Percentiles rank a stretch among this genome's conserved stretches.
Evolutionary conservation across 2,113 vertebrate species (phyloP).

Genomic region (Pogona vitticeps): DNA sequence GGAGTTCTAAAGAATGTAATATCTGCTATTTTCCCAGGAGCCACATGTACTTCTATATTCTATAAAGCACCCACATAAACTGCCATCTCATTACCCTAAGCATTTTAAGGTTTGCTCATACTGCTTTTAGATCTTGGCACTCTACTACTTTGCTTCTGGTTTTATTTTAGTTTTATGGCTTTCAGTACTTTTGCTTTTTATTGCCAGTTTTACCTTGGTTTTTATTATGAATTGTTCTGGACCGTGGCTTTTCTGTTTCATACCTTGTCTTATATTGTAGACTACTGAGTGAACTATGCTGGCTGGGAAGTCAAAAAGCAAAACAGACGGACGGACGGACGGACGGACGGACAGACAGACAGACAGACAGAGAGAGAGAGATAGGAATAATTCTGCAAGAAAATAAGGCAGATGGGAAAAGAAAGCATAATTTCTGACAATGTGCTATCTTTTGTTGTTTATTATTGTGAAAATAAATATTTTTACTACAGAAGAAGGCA

Average conservation of each 20-base stretch:
- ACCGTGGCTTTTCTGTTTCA: too few species aligned
- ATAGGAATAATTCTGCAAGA: not conserved
- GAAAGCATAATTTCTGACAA: not conserved
- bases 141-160: not conserved
- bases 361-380: too few species aligned
- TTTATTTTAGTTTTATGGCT: not conserved
- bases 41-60: not conserved
- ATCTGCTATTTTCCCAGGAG: not conserved
- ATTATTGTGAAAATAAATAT: slow-evolving; percentile 15
- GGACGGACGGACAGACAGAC: too few species aligned
- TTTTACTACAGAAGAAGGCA: not conserved
- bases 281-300: not conserved
- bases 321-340: too few species aligned
- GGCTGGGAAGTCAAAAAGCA: not conserved
- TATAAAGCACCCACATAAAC: not conserved
- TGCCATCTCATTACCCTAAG: too few species aligned
- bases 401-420: not conserved
- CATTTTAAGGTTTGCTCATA: too few species aligned
- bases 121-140: too few species aligned
- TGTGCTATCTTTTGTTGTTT: not conserved
- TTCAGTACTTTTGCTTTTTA: not conserved
- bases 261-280: not conserved
- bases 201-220: not conserved
- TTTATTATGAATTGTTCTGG: not conserved
- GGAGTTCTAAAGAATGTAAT: not conserved